phyloP scores from a whole-genome alignment of 2,113 vertebrate species.

The Tursiops truncatus region DNA sequence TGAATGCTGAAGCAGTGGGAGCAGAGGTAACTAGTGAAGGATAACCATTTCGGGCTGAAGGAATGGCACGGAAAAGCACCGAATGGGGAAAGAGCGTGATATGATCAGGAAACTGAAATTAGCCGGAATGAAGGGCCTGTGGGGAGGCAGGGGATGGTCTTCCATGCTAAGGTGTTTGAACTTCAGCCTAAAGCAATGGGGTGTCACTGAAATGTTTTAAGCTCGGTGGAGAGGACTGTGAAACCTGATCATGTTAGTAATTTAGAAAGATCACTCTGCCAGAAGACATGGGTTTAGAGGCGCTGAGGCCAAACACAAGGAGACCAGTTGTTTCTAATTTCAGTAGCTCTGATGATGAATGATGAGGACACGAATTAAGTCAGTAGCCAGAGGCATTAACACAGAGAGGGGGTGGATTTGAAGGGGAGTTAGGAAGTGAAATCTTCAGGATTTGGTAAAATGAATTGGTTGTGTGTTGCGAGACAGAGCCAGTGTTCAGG shows the following conservation, averaged over 20 bases:
- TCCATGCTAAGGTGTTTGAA: not conserved
- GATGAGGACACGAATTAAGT: not conserved
- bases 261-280: not conserved
- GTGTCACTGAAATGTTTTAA: not conserved
- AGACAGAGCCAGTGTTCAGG: not conserved
- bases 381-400: not conserved
- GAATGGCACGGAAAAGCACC: not conserved
- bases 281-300: not conserved
- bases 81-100: not conserved
- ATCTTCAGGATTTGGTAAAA: not conserved
- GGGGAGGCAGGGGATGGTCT: not conserved
- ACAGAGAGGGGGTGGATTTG: not conserved
- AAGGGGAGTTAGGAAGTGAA: not conserved
- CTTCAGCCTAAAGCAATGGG: not conserved
- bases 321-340: not conserved
- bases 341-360: not conserved
- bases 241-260: not conserved
- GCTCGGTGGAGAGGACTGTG: not conserved
- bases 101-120: not conserved
- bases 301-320: not conserved
- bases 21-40: not conserved
- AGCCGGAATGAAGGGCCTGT: not conserved
- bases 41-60: not conserved
- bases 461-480: not conserved
- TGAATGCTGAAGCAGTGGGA: not conserved